Conservation (phyloP, 2,888 invertebrate species). For the Tuta absoluta region DNA sequence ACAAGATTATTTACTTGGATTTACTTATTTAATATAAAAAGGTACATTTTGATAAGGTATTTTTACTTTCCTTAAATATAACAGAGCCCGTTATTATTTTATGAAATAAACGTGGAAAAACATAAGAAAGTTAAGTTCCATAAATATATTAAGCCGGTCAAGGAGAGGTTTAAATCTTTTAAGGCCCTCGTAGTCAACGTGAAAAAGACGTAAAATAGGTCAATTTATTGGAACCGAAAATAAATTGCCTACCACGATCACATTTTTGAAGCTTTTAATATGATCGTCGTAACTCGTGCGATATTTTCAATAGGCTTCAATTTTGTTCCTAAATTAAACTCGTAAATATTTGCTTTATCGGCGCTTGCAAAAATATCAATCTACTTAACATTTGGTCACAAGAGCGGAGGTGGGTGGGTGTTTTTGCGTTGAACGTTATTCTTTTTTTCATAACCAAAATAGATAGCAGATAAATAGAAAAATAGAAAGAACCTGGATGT, state of each 20-base stretch:
- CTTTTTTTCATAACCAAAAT: no score
- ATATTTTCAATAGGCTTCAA: background rate
- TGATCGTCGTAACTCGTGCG: background rate
- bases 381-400: no score
- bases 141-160: background rate
- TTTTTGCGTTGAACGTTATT: no score
- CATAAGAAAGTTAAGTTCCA: background rate
- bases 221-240: background rate
- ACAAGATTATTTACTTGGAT: background rate
- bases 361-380: background rate
- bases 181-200: no score
- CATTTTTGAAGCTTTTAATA: background rate
- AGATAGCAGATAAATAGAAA: no score
- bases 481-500: no score
- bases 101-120: background rate
- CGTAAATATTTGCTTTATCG: background rate
- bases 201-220: no score
- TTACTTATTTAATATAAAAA: background rate
- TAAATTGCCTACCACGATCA: background rate
- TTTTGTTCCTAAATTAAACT: background rate
- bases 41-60: background rate
- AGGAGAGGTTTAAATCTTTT: no score
- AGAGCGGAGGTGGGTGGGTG: no score
- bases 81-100: background rate
- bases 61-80: background rate